Evolutionary conservation across 2,797 vertebrate species (phyloP).

Genomic region (Pangasius larnaudii): DNA sequence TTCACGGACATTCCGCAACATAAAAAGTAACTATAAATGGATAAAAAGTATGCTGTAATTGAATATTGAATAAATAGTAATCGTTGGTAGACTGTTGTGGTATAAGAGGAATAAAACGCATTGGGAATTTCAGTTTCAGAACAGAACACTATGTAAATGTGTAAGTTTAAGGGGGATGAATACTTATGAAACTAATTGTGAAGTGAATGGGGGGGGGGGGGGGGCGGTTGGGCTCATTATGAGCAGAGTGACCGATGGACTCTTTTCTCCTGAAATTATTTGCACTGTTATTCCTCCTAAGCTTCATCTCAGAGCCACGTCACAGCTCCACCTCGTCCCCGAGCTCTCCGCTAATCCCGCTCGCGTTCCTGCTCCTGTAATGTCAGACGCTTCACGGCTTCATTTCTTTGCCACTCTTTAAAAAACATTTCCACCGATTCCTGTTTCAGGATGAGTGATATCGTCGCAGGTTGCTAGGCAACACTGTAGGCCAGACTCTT

Average conservation of each 20-base stretch:
- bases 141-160: background rate
- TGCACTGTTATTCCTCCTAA: background rate
- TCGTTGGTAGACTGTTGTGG: no score
- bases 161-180: background rate
- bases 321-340: background rate
- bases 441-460: background rate
- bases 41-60: background rate
- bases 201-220: background rate
- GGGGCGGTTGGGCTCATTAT: background rate
- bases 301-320: background rate
- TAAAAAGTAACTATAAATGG: background rate
- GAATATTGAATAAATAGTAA: background rate
- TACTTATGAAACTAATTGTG: background rate
- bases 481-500: background rate
- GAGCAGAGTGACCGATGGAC: background rate
- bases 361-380: background rate
- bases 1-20: background rate
- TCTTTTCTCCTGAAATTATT: background rate
- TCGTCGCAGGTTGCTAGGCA: conserved; percentile 3
- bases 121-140: background rate
- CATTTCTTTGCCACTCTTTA: background rate
- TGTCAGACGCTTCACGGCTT: background rate
- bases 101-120: background rate
- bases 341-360: background rate
- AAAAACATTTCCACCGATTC: background rate